phyloP scores from a whole-genome alignment of 1,140 invertebrate genomes.

The Mya arenaria region DNA sequence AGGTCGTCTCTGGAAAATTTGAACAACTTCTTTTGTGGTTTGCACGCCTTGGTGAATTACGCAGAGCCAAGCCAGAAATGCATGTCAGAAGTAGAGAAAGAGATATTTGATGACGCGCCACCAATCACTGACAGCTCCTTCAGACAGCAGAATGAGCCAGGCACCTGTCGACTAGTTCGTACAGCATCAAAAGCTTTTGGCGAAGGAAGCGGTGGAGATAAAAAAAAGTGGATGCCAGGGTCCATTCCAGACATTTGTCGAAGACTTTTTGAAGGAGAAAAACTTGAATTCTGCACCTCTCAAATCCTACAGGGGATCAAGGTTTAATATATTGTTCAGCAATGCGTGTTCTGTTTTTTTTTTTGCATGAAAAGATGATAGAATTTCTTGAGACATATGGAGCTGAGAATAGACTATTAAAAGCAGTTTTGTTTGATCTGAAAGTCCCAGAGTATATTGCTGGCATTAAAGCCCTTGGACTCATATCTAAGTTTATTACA shows the following conservation, averaged over 20 bases:
- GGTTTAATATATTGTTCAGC: conserved; percentile 33
- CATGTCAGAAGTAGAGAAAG: conserved; percentile 7
- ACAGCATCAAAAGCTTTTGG: conserved; percentile 42
- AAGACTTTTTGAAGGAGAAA: conserved; percentile 13
- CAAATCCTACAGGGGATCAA: conserved; percentile 23
- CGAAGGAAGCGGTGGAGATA: conserved; percentile 8
- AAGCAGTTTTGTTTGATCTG: conserved; percentile 26
- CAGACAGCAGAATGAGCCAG: not conserved
- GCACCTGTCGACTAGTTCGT: not conserved
- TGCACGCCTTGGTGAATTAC: conserved; percentile 29
- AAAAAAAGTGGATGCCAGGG: conserved; percentile 37
- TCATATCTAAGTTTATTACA: conserved; percentile 15
- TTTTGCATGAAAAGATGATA: conserved; percentile 27
- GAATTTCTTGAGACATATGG: conserved; percentile 14
- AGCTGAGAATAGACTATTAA: conserved; percentile 6
- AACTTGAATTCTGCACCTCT: conserved; percentile 14
- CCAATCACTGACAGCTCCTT: conserved; percentile 17
- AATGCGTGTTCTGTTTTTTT: conserved; percentile 19
- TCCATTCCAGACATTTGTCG: conserved; percentile 16
- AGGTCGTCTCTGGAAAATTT: not conserved
- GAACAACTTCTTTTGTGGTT: conserved; percentile 35
- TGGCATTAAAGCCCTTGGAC: conserved; percentile 12
- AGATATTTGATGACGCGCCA: conserved; percentile 6
- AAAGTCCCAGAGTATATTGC: conserved; percentile 24
- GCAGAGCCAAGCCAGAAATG: conserved; percentile 13